phyloP scores from a whole-genome alignment of 2,113 vertebrate genomes.

The Arvicanthis niloticus region DNA sequence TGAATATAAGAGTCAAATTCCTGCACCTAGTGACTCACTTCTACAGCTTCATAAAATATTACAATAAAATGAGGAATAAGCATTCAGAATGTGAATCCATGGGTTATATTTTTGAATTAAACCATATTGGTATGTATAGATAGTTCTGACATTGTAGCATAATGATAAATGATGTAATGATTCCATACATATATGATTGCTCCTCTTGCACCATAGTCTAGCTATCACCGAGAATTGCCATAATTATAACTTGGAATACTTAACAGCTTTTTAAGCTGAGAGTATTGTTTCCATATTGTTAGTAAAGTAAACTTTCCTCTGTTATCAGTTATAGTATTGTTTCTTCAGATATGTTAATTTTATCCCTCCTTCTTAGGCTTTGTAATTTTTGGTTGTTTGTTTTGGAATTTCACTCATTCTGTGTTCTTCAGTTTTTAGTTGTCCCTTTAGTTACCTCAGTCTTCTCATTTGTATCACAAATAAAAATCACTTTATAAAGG shows the following conservation, averaged over 20 bases:
- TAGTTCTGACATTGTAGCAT: neutral
- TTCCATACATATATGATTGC: neutral
- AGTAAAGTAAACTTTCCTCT: neutral
- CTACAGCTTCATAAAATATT: neutral
- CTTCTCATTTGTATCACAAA: neutral
- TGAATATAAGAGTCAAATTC: neutral
- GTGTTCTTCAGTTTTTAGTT: neutral
- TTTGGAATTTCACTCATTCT: neutral
- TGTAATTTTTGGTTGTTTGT: neutral
- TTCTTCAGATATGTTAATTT: too few species aligned
- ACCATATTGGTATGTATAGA: neutral
- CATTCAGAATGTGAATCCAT: neutral
- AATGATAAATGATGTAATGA: neutral
- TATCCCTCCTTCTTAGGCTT: neutral
- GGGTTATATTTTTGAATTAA: neutral
- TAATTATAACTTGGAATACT: neutral
- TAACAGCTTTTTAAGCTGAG: neutral
- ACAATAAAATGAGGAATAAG: neutral
- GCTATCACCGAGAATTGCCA: neutral
- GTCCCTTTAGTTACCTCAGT: neutral
- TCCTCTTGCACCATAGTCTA: neutral
- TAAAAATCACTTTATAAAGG: neutral
- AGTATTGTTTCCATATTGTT: neutral
- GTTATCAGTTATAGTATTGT: neutral
- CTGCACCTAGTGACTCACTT: neutral